A percentile compares a stretch with the other conserved stretches of the same genome.
These are phyloP conservation scores for Hippocampus zosterae DNA, from an alignment of 2,113 vertebrate species.

Conservation along the genomic window DNA sequence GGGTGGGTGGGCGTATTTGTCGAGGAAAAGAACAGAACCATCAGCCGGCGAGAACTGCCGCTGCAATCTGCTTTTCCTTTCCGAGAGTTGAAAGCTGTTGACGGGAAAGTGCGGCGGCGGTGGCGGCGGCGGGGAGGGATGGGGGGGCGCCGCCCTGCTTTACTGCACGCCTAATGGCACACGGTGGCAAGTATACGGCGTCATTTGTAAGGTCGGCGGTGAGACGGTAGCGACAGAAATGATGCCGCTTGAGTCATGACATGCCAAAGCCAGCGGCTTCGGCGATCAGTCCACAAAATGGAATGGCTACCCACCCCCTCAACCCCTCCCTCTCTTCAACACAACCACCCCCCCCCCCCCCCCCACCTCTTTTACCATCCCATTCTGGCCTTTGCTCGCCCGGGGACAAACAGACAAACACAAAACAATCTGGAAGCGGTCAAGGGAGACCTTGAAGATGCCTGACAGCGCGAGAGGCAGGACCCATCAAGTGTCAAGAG, in stretches of 20 bases:
- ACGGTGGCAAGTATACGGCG: conserved; percentile 64
- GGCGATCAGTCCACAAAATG: conserved; percentile 75
- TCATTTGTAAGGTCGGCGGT: conserved; percentile 73
- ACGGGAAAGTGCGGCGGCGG: neutral
- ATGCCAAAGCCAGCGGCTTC: conserved; percentile 67
- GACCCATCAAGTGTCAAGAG: conserved; percentile 46
- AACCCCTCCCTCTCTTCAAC: neutral
- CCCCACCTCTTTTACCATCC: conserved; percentile 36
- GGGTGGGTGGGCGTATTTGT: neutral
- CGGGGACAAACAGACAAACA: conserved; percentile 63
- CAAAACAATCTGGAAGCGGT: conserved; percentile 61
- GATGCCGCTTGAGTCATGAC: conserved; percentile 77
- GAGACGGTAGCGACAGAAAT: conserved; percentile 72
- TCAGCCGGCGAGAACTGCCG: conserved; percentile 30
- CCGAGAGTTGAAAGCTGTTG: conserved; percentile 34
- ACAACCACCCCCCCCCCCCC: neutral
- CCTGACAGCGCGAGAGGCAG: conserved; percentile 51
- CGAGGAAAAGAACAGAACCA: conserved; percentile 30
- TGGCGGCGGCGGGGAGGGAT: conserved; percentile 1
- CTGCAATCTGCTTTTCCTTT: conserved; percentile 49
- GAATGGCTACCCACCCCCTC: conserved; percentile 42
- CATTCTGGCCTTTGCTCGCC: conserved; percentile 45
- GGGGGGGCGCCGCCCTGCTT: conserved; percentile 43
- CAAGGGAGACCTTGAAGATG: conserved; percentile 61
- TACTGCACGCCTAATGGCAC: conserved; percentile 69